Base-by-base conservation (phyloP, 1,140 invertebrate genomes). In the Leptoteleia sp. region DNA sequence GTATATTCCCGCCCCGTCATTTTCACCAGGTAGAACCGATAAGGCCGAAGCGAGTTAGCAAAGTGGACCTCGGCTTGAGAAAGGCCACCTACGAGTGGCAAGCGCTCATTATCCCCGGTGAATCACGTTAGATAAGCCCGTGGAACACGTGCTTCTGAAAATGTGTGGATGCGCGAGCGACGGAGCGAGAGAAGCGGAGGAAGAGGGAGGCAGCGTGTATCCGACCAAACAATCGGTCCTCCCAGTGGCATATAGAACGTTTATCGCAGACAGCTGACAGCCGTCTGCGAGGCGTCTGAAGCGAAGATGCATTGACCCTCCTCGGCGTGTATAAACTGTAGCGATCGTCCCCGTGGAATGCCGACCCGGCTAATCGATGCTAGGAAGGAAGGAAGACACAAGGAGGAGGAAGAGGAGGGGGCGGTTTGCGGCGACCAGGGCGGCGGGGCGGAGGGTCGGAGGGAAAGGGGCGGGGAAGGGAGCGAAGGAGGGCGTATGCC, bases 281-380 rank as follows among this genome's bases (percentile, higher is more conserved):
- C 70, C 80, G 84, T 87, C 85, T 87, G 83, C 73, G 61, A 77
- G 70, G 76, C 77, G 85, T 85, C 84, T 87, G 83, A 81, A 79
- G 42, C 76, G 71, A 72, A 76, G 77, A 85, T 85, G 83, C 84
- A 79, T 87, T 85, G 84, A 86, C 85, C 85, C 76, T 72, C 80
- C 8, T 5, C 25, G 38, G 76, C 52, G 76, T 80, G 52, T 79
- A 82, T 16, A 43, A 83, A 79, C 78, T 83, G 82, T 83, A 86
- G 80, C 59, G 80, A 70, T 72, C 52, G 59, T 75, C 47, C 71
- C 33, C 27, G 62, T 79, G 79, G 82, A 79, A 84, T 84, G 81
- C 79, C 78, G 19, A 13, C 2, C 33, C 48, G 50, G 79, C 82
- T 86, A 85, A 87, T 85, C 84, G 84, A 87, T 86, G 82, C 55